Percentiles rank a stretch among this genome's conserved stretches.
Conservation (phyloP, 2,888 invertebrate genomes). For the Hemithea aestivaria region DNA sequence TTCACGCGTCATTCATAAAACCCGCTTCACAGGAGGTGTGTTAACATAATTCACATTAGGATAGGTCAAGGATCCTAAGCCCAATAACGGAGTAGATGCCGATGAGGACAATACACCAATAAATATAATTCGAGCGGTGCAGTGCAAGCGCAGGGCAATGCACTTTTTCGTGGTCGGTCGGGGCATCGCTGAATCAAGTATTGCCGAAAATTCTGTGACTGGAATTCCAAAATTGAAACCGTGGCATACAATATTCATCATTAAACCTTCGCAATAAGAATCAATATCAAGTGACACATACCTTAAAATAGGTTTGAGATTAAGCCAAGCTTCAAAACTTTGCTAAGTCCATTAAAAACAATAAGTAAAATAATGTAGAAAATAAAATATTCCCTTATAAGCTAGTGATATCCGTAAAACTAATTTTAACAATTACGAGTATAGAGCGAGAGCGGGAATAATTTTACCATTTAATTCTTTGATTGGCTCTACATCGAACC, state of each 20-base stretch:
- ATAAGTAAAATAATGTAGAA: too few relatives aligned
- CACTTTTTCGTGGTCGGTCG: conserved; percentile 66
- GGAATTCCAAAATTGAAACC: conserved; percentile 50
- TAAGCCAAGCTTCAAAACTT: too few relatives aligned
- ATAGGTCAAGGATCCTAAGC: conserved; percentile 71
- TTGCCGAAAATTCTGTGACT: conserved; percentile 45
- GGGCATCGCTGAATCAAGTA: conserved; percentile 43
- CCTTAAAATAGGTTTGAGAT: too few relatives aligned
- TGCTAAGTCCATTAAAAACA: too few relatives aligned
- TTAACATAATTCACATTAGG: conserved; percentile 66
- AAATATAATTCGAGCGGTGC: conserved; percentile 45
- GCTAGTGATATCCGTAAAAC: too few relatives aligned
- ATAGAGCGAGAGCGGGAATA: too few relatives aligned
- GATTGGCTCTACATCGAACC: too few relatives aligned
- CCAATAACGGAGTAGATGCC: conserved; percentile 52
- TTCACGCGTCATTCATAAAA: conserved; percentile 14
- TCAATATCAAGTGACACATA: neutral
- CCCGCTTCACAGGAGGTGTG: conserved; percentile 6
- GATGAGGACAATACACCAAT: conserved; percentile 49
- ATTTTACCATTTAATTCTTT: too few relatives aligned
- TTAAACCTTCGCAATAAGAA: neutral
- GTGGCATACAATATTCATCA: conserved; percentile 23
- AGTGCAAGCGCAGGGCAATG: conserved; percentile 58
- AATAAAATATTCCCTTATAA: too few relatives aligned
- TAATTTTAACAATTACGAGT: too few relatives aligned